Conservation (phyloP, 64 coral and sea anemone species). For the Montipora sp. region DNA sequence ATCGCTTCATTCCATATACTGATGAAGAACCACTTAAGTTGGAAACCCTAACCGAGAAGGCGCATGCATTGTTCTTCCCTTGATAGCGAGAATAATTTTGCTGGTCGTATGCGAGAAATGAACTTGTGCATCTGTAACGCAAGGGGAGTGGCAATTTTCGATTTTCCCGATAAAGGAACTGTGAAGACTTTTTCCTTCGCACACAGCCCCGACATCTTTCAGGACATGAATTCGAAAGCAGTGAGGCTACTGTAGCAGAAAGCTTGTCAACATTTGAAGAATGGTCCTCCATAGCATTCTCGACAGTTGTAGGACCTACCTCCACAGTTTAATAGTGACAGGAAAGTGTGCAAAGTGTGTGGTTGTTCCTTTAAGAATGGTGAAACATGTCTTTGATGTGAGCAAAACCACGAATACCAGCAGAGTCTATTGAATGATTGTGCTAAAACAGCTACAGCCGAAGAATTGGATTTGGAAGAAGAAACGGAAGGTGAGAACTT, state of each 20-base stretch:
- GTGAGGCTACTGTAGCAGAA: background rate
- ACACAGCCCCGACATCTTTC: conserved; percentile 43
- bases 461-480: background rate
- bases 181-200: conserved; percentile 55
- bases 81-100: conserved; percentile 37
- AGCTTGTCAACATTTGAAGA: background rate
- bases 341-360: conserved; percentile 49
- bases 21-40: background rate
- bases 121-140: conserved; percentile 4
- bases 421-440: background rate
- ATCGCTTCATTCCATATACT: conserved; percentile 36
- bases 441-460: background rate
- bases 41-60: background rate
- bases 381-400: conserved; percentile 32
- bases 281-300: background rate
- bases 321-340: background rate
- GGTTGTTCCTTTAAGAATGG: conserved; percentile 37
- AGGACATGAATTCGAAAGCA: conserved; percentile 39
- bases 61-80: conserved; percentile 46
- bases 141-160: conserved; percentile 25
- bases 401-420: conserved; percentile 39
- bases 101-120: conserved; percentile 43
- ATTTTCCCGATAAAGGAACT: conserved; percentile 51
- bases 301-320: background rate
- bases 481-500: background rate